Base-by-base conservation (phyloP, 2,113 vertebrate genomes). In the Sphaerodactylus townsendi region DNA sequence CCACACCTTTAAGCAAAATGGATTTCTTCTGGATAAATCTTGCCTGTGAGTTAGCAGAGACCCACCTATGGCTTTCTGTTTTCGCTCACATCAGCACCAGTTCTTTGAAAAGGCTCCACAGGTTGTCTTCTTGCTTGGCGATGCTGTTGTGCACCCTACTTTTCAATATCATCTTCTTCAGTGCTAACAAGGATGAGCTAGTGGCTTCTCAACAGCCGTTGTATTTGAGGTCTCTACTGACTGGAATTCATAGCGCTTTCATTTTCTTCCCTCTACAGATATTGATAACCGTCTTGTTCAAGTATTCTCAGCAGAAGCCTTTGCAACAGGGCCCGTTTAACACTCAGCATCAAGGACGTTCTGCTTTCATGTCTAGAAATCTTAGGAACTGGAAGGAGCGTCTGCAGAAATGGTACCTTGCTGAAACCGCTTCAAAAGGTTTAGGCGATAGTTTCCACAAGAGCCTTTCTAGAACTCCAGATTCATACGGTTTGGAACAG, bases 91-190 rank as follows among this genome's bases (percentile, higher is more conserved):
- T 78, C 28, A 8, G 62, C 0, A 0, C 25, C 1, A 86, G 75
- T 1, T 41, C 79, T 4, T 95, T 94, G 87, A 94, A 14, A 15
- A 90, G 96, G 53, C 85, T 96, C 37, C 96, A 96, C 62, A 88
- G 94, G 37, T 39, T 96, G 70, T 95, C 95, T 28, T 95, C 93
- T 0, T 95, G 94, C 65, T 89, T 97, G 70, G 85, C 94, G 1
- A 64, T 92, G 48, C 2, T 97, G 70, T 56, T 96, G 28, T 85
- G 94, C 33, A 87, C 76, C 2, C 86, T 96, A 1, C 3, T 95
- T 4, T 85, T 92, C 48, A 95, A 94, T 39, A 95, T 95, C 30
- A 92, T 96, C 90, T 95, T 96, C 78, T 96, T 96, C 37, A 95
- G 88, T 3, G 56, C 87, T 17, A 79, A 87, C 0, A 46, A 4